Base-by-base conservation (phyloP, 2,888 invertebrate genomes). In the Sphaerophoria taeniata region DNA sequence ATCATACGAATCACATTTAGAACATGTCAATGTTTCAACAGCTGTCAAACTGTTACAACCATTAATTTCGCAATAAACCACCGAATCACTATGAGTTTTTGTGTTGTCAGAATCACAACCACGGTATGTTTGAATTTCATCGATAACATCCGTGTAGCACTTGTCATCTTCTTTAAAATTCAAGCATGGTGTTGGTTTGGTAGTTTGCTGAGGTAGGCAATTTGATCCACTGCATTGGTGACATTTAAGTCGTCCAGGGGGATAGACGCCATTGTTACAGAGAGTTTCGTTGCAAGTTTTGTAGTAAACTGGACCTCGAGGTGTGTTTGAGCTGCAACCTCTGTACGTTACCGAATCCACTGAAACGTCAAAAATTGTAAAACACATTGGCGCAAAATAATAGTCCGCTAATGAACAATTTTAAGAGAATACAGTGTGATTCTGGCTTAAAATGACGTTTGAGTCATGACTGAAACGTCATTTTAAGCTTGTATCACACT, bases 331-430 rank as follows among this genome's bases (percentile, higher is more conserved):
- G 1, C 87, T 88, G 69, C 91, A 91, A 3, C 91, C 91, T 0
- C 91, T 90, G 79, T 90, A 90, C 0, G 90, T 90, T 0, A 90
- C 88, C 0, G 89, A 76, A 39, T 90, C 89, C 6, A 90, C 91
- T 91, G 82, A 14, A 58, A 24, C 2, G 24, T 24, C 24, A 24
- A 58, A 3, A n/a, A n/a, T n/a, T n/a, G n/a, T n/a, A n/a, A n/a
- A n/a, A n/a, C n/a, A n/a, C n/a, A n/a, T n/a, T n/a, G n/a, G n/a
- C n/a, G n/a, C n/a, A n/a, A n/a, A n/a, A n/a, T n/a, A n/a, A n/a
- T n/a, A n/a, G n/a, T n/a, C n/a, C n/a, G n/a, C n/a, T n/a, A n/a
- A n/a, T n/a, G n/a, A n/a, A n/a, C n/a, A n/a, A n/a, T n/a, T n/a
- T n/a, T n/a, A n/a, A n/a, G n/a, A n/a, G n/a, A n/a, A n/a, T n/a